Evolutionary conservation across 2,113 vertebrate species (phyloP), one percentile per base, ranked within the genome.

Genomic region (Dicentrarchus labrax): DNA sequence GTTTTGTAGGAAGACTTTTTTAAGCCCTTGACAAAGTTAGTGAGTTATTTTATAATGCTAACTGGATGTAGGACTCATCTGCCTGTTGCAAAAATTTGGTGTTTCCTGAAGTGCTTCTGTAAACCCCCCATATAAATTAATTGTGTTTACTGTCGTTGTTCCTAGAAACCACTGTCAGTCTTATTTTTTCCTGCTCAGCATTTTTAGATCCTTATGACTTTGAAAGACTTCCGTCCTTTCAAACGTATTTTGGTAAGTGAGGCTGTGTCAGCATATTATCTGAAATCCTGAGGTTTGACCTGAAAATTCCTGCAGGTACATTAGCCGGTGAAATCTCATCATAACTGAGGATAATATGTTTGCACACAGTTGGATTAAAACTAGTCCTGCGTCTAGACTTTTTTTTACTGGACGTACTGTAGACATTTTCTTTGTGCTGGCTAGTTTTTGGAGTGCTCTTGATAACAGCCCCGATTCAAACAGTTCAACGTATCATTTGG

Each of bases 91-190:
- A 64, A 47, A 68, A 60, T 48, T 21, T 73, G n/a, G 19, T 60
- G 45, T 65, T 79, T 56, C 69, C 19, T 47, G 11, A 11, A 19
- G 19, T 62, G 72, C 70, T 76, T 81, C 64, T 84, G 76, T 84
- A 77, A 86, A 50, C 24, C 24, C n/a, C 36, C 48, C 16, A 6
- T 41, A 73, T 59, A 30, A 70, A 83, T 59, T 21, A 2, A 51
- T 24, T 41, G 30, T 78, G n/a, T 67, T 54, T 71, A 74, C 19
- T 6, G 30, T 69, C 48, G 43, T 12, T 80, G 36, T 74, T 67
- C n/a, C 21, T 70, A 79, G 21, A 86, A 84, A 69, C 15, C 22
- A 36, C 54, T 9, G 22, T 81, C 57, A 66, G 72, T 79, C 36
- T 64, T 71, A 16, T 22, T 50, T 57, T 61, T 77, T 43, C 57